Evolutionary conservation across 2,888 invertebrate genomes (phyloP), one percentile per base, ranked within the genome.

Genomic region (Chrysodeixis includens): DNA sequence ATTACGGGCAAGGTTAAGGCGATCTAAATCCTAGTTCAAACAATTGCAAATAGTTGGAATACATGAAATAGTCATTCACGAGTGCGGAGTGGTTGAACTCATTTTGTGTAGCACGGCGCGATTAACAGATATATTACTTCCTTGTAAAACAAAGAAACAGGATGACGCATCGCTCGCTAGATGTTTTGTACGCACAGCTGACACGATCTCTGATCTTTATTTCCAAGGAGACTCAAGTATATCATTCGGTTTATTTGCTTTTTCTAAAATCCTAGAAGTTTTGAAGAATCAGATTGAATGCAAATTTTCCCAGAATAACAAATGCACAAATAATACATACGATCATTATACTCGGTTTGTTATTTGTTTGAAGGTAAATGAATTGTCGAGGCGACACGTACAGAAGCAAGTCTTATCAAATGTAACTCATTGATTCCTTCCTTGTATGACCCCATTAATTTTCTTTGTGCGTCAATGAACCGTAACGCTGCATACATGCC

Each of bases 181-280:
- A 65, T 67, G 57, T 40, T 67, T 62, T 57, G 79, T 74, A 40
- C 22, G 40, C 67, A 66, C 79, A 81, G 76, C 84, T 85, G 85
- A 83, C 71, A 83, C 54, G 64, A 77, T 66, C 73, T 74, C 59
- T 63, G 65, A 61, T 69, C 57, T 71, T 66, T 68, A 65, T 62
- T 68, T 57, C 51, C n/a, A 51, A 56, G 40, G 18, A 52, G 22
- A 55, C 22, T 60, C 55, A 66, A 58, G 46, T 51, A 32, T 54
- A 49, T 54, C 18, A 22, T 53, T 46, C 32, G 20, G 57, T 55
- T 55, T 54, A 51, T 55, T 74, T 59, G 53, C 26, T 56, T 57
- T 52, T 44, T 32, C 10, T 20, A 18, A 1, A 52, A 46, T 61
- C 14, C 26, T 62, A 62, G 30, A 56, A 46, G 1, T 20, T 49